Evolutionary conservation across 2,113 vertebrate species (phyloP), one percentile per base, ranked within the genome.

Genomic region (Poeciliopsis occidentalis): DNA sequence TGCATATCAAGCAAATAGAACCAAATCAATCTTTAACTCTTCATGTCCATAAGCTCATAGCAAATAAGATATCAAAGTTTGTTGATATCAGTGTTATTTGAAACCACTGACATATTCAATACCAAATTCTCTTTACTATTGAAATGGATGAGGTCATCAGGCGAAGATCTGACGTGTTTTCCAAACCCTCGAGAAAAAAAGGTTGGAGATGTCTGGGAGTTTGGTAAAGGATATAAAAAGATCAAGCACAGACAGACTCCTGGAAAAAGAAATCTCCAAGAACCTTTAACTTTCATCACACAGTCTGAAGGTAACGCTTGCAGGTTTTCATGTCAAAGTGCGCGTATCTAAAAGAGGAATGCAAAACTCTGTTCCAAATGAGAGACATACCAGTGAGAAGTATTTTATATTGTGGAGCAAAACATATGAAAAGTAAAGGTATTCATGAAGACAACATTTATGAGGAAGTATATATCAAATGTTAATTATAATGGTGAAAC

Each of bases 231-330:
- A 27, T 29, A 41, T 22, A 41, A 60, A 39, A 34, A 74, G 66
- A n/a, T 72, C 26, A 39, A 39, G 44, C 64, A 26, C 60, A 69
- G 67, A 69, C 34, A 22, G 51, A 29, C 26, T 69, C 32, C 57
- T 65, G 41, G 30, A 63, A 64, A 44, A 41, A 65, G 30, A 54
- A 60, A 17, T 60, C 17, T 74, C 64, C 15, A 60, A 69, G 15
- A 71, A 3, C 34, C 32, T 13, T 29, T 37, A 71, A 41, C 31
- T 31, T 78, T 60, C 31, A 76, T 68, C 70, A 63, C 64, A 68
- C 12, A 30, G 41, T 67, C 69, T 1, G 54, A n/a, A 67, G 51
- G 34, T 60, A 71, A 10, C 10, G 31, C 47, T 32, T n/a, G 13
- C 26, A 65, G 22, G 5, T 44, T 67, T 27, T 54, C 27, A 10